These are phyloP conservation scores for Drosophila punjabiensis DNA, from an alignment of 1,140 invertebrate genomes.

Conservation along the genomic window DNA sequence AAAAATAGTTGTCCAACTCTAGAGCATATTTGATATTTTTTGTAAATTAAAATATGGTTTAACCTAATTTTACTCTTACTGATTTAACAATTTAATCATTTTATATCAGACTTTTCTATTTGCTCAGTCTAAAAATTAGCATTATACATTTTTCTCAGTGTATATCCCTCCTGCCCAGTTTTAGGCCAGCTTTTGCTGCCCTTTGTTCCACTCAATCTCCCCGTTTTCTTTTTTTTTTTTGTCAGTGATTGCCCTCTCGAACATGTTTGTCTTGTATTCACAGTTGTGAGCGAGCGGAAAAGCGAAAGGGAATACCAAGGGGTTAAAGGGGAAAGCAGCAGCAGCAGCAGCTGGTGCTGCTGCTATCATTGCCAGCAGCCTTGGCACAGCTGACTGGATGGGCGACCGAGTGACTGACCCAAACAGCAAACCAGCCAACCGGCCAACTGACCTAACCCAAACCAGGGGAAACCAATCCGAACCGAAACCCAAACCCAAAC, in stretches of 20 bases:
- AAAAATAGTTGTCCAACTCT: neutral
- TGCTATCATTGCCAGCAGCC: conserved; percentile 25
- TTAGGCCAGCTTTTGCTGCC: conserved; percentile 36
- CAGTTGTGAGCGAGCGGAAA: conserved; percentile 19
- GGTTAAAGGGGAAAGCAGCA: conserved; percentile 10
- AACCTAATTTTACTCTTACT: no score
- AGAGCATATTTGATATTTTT: neutral
- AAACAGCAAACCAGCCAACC: conserved; percentile 12
- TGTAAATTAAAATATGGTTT: no score
- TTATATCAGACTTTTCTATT: no score
- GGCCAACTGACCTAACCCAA: conserved; percentile 24
- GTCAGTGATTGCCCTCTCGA: conserved; percentile 39
- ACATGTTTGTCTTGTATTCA: conserved; percentile 62
- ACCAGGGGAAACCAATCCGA: conserved; percentile 1
- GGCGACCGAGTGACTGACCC: conserved; percentile 44
- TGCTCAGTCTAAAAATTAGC: no score
- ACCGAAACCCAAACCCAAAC: conserved; percentile 23
- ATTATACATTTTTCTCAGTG: neutral
- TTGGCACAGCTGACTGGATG: conserved; percentile 50
- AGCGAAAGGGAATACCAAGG: conserved; percentile 8
- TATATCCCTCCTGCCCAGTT: conserved; percentile 26
- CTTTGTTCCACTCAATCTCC: conserved; percentile 17
- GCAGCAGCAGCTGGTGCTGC: conserved; percentile 14
- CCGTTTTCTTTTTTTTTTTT: neutral
- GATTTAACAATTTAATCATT: no score